Percentiles rank a stretch among this genome's conserved stretches.
Conservation (phyloP, 2,888 invertebrate genomes). For the Apomyelois bistriatella region DNA sequence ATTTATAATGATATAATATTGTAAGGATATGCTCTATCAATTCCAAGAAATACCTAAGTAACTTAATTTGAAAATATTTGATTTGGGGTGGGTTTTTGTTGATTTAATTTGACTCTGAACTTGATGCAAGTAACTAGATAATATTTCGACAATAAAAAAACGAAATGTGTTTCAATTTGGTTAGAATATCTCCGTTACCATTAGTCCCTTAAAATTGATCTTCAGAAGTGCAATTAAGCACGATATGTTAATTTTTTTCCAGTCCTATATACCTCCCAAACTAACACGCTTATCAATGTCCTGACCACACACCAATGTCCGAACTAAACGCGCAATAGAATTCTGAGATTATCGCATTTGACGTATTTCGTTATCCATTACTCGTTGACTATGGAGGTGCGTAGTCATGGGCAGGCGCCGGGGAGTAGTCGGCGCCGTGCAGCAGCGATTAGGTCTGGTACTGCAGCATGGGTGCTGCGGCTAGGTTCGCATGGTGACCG, state of each 20-base stretch:
- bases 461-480: conserved; percentile 97
- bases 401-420: conserved; percentile 75
- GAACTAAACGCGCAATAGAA: conserved; percentile 12
- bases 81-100: no score
- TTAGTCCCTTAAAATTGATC: neutral
- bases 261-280: neutral
- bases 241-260: conserved; percentile 12
- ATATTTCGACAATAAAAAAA: neutral
- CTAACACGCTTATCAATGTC: neutral
- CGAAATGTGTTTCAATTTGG: neutral
- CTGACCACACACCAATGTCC: neutral
- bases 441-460: conserved; percentile 95
- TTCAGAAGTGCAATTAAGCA: conserved; percentile 1
- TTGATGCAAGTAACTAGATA: no score
- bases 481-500: conserved; percentile 95
- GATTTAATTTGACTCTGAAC: no score
- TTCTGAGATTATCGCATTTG: conserved; percentile 16
- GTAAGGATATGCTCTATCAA: no score
- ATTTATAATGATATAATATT: no score
- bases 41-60: no score
- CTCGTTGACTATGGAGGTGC: conserved; percentile 56
- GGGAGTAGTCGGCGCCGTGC: conserved; percentile 75
- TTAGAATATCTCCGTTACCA: neutral
- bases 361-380: neutral
- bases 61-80: no score